These are phyloP conservation scores for Oreohelix idahoensis DNA, from an alignment of 1,140 invertebrate genomes.

Conservation along the genomic window DNA sequence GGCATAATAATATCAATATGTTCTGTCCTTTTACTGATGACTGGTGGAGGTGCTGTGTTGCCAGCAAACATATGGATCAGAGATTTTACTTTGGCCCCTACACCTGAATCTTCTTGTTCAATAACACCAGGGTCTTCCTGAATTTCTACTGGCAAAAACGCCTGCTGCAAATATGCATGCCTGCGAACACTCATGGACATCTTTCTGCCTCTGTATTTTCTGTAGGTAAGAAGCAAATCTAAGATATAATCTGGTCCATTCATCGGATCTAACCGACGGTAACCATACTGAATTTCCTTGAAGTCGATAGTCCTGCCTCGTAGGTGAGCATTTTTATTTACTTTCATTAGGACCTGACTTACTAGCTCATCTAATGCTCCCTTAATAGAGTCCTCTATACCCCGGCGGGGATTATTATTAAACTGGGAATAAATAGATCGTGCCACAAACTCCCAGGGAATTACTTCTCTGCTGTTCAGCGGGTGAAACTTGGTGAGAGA, in stretches of 20 bases:
- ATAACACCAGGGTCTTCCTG: slow-evolving; percentile 61
- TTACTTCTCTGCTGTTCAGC: slow-evolving; percentile 79
- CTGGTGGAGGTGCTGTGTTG: not conserved
- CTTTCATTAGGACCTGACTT: slow-evolving; percentile 82
- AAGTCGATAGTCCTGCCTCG: slow-evolving; percentile 95
- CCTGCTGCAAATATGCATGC: slow-evolving; percentile 94
- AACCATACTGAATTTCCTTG: slow-evolving; percentile 94
- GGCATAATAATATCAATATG: slow-evolving; percentile 89
- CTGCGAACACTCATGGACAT: slow-evolving; percentile 93
- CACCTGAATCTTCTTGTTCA: slow-evolving; percentile 15
- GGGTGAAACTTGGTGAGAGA: slow-evolving; percentile 82
- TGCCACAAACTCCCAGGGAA: slow-evolving; percentile 87
- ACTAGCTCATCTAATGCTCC: slow-evolving; percentile 89
- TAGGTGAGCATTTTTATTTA: slow-evolving; percentile 92
- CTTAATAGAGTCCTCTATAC: slow-evolving; percentile 84
- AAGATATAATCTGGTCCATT: slow-evolving; percentile 93
- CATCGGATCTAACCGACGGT: slow-evolving; percentile 85
- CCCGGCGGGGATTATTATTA: slow-evolving; percentile 87
- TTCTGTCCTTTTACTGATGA: slow-evolving; percentile 68
- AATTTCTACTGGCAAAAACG: slow-evolving; percentile 78
- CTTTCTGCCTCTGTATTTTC: slow-evolving; percentile 91
- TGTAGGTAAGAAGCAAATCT: slow-evolving; percentile 92
- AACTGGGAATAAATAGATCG: slow-evolving; percentile 86
- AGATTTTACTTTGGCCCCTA: slow-evolving; percentile 33
- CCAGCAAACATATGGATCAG: slow-evolving; percentile 41